Percentiles rank a stretch among this genome's conserved stretches.
Evolutionary conservation across 2,113 vertebrate species (phyloP).

Genomic region (Phyllopteryx taeniolatus): DNA sequence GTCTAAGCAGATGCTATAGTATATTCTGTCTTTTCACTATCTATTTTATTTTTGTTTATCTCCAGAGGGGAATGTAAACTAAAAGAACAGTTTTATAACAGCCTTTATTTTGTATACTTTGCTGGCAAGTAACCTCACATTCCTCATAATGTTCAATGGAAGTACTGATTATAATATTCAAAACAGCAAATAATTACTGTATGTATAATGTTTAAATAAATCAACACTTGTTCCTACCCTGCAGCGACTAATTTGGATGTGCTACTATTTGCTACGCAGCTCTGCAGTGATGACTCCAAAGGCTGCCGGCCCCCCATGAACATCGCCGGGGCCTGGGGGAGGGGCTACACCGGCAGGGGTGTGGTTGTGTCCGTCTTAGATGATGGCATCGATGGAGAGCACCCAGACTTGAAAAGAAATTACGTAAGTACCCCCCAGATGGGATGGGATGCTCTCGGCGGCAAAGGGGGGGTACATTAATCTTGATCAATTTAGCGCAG

Average conservation of each 20-base stretch:
- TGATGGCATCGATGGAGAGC: slow-evolving; percentile 89
- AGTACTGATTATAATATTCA: too few relatives aligned
- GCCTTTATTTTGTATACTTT: background rate
- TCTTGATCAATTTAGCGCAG: slow-evolving; percentile 64
- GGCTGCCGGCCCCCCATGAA: slow-evolving; percentile 86
- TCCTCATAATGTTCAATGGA: too few relatives aligned
- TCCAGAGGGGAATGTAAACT: too few relatives aligned
- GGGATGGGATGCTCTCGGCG: slow-evolving; percentile 45
- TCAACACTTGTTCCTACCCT: slow-evolving; percentile 21
- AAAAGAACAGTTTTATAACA: background rate
- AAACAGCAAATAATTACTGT: background rate
- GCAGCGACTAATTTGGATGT: slow-evolving; percentile 16
- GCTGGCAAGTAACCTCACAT: background rate
- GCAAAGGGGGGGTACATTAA: slow-evolving; percentile 46
- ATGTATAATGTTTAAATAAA: background rate
- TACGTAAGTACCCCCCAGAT: slow-evolving; percentile 81
- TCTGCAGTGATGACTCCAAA: slow-evolving; percentile 79
- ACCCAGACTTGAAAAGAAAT: slow-evolving; percentile 91
- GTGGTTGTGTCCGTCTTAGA: slow-evolving; percentile 94
- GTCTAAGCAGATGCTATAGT: too few relatives aligned
- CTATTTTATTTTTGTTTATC: too few relatives aligned
- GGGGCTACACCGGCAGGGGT: slow-evolving; percentile 91
- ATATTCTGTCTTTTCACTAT: too few relatives aligned
- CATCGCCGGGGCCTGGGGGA: slow-evolving; percentile 88
- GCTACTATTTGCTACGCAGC: slow-evolving; percentile 69